phyloP scores from a whole-genome alignment of 2,113 vertebrate genomes.

The Rattus norvegicus region GRCr8 NC_086039.1:111735001-111735500 shows the following conservation, averaged over 20 bases:
- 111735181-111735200: not conserved
- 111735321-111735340: not conserved
- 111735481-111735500: not conserved
- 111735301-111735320: constrained; percentile 30
- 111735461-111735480: not conserved
- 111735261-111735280: constrained; percentile 27
- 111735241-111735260: not conserved
- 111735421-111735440: not conserved
- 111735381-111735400: no score
- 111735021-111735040: not conserved
- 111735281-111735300: constrained; percentile 24
- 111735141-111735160: constrained; percentile 49
- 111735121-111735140: constrained; percentile 40
- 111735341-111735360: constrained; percentile 31
- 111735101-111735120: constrained; percentile 24
- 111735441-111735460: constrained; percentile 36
- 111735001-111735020: constrained; percentile 26
- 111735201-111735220: constrained; percentile 43
- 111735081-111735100: constrained; percentile 53
- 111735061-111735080: constrained; percentile 50
- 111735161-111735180: not conserved
- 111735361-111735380: not conserved
- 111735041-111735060: constrained; percentile 57
- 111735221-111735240: not conserved
- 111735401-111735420: not conserved